Conservation (phyloP, 2,113 vertebrate genomes). For the Megaceryle maxima region DNA sequence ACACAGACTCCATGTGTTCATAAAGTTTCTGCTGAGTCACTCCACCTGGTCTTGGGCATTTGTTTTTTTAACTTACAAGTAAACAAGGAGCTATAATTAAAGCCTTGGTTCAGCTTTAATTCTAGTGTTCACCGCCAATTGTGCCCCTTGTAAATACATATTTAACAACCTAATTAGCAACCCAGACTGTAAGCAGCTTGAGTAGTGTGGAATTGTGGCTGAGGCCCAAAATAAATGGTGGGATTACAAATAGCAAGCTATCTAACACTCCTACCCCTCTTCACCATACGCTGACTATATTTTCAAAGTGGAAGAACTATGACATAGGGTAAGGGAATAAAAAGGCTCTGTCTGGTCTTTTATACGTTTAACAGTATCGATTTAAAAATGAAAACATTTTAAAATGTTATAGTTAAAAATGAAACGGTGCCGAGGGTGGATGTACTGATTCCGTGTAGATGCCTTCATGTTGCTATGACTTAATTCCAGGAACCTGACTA, state of each 20-base stretch:
- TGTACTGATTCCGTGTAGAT: not conserved
- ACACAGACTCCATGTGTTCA: not conserved
- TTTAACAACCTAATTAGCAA: constrained; percentile 68
- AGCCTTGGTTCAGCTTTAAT: constrained; percentile 59
- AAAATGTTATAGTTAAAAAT: not conserved
- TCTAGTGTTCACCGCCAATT: constrained; percentile 60
- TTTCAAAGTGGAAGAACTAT: constrained; percentile 45
- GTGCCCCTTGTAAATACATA: constrained; percentile 62
- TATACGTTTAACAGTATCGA: not conserved
- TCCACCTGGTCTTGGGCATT: constrained; percentile 55
- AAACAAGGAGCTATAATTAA: constrained; percentile 67
- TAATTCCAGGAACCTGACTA: not conserved
- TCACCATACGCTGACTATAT: constrained; percentile 21
- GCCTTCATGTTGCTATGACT: not conserved
- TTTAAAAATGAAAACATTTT: not conserved
- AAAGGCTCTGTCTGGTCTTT: not conserved
- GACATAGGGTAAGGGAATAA: constrained; percentile 10
- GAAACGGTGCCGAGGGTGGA: not conserved
- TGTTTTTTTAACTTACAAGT: constrained; percentile 53
- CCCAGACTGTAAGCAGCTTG: constrained; percentile 60
- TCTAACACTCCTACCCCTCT: constrained; percentile 56
- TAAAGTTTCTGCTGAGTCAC: constrained; percentile 63
- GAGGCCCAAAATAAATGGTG: constrained; percentile 63
- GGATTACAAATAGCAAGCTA: constrained; percentile 59
- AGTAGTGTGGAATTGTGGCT: constrained; percentile 59